These are phyloP conservation scores for Hyphantria cunea DNA, from an alignment of 1,140 invertebrate species.

Conservation along the genomic window DNA sequence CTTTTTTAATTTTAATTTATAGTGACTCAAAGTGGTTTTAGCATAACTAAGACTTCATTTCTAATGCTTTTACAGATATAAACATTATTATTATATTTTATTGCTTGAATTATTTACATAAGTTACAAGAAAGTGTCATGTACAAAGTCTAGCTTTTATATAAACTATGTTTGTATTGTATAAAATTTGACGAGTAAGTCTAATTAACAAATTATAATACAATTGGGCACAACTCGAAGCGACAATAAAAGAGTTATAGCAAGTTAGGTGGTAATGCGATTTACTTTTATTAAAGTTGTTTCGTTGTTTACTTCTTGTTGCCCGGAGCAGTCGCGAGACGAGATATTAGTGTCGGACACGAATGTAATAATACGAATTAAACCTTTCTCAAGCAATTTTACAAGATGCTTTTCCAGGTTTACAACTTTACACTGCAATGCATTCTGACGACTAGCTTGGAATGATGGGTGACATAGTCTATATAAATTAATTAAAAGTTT, in stretches of 20 bases:
- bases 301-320: constrained; percentile 35
- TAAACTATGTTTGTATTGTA: too few relatives aligned
- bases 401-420: constrained; percentile 3
- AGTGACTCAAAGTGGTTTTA: too few relatives aligned
- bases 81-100: too few relatives aligned
- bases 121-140: too few relatives aligned
- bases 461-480: too few relatives aligned
- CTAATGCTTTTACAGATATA: too few relatives aligned
- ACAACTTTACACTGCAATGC: constrained; percentile 1
- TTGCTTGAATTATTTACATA: too few relatives aligned
- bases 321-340: constrained; percentile 17
- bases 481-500: too few relatives aligned
- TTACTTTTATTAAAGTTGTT: constrained; percentile 56
- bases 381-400: constrained; percentile 21
- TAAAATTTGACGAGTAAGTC: too few relatives aligned
- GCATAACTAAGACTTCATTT: too few relatives aligned
- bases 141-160: too few relatives aligned
- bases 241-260: constrained; percentile 45
- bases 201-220: background rate
- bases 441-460: background rate
- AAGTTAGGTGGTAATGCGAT: constrained; percentile 55
- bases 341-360: constrained; percentile 37
- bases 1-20: too few relatives aligned
- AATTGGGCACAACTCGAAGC: constrained; percentile 23
- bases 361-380: constrained; percentile 34